Evolutionary conservation across 1,140 invertebrate genomes (phyloP).

Genomic region (Eciton burchellii): DNA sequence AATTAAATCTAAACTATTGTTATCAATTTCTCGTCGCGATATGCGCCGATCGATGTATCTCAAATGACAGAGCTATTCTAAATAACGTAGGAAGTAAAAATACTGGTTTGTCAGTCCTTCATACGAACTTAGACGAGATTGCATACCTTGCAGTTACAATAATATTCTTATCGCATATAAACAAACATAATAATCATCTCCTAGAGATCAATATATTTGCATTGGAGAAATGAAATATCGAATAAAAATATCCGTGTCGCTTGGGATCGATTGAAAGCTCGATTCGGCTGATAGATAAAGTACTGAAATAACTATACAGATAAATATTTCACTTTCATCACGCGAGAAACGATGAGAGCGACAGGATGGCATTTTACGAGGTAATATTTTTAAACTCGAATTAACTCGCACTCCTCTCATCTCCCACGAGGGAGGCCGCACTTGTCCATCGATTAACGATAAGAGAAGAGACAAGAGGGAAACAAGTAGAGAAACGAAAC

Average conservation of each 20-base stretch:
- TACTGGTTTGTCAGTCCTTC: neutral
- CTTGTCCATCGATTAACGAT: neutral
- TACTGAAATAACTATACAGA: too few species aligned
- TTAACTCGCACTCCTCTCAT: neutral
- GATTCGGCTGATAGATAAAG: too few species aligned
- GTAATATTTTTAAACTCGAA: neutral
- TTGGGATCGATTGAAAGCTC: too few species aligned
- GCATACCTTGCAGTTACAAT: too few species aligned
- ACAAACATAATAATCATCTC: neutral
- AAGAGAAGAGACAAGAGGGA: constrained; percentile 4
- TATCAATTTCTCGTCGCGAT: neutral
- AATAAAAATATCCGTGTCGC: neutral
- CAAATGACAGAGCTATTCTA: neutral
- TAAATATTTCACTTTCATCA: too few species aligned
- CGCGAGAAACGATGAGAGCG: too few species aligned
- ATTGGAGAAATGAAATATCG: neutral
- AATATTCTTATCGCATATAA: neutral
- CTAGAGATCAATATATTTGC: neutral
- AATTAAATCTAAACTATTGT: neutral
- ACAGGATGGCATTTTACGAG: too few species aligned
- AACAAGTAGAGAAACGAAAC: constrained; percentile 10
- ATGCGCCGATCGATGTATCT: neutral
- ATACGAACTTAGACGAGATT: neutral
- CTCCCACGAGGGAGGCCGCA: neutral
- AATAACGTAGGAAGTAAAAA: neutral